phyloP scores from a whole-genome alignment of 1,140 invertebrate genomes.

The Drosophila sucinea region DNA sequence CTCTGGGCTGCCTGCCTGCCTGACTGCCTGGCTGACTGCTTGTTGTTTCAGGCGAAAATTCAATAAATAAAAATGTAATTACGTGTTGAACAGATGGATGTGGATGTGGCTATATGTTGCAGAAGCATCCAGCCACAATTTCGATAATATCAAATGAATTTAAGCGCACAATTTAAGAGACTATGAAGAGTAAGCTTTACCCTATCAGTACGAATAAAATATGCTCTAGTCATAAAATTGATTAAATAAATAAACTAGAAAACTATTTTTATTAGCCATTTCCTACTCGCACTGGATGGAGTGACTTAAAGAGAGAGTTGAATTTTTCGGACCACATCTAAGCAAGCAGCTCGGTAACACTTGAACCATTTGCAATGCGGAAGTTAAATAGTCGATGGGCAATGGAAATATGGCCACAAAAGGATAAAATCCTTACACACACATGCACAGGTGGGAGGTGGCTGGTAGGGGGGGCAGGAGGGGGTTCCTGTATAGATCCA shows the following conservation, averaged over 20 bases:
- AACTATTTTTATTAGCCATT: too few relatives aligned
- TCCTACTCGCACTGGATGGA: too few relatives aligned
- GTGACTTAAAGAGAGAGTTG: too few relatives aligned
- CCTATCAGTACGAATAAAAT: too few relatives aligned
- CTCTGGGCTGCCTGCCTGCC: neutral
- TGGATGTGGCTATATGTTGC: neutral
- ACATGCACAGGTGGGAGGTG: neutral
- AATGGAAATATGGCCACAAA: slow-evolving; percentile 33
- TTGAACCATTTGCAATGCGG: slow-evolving; percentile 10
- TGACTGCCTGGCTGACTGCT: neutral
- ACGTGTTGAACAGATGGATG: slow-evolving; percentile 50
- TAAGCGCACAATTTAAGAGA: neutral
- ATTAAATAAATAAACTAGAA: too few relatives aligned
- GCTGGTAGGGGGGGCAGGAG: neutral
- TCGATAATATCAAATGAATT: slow-evolving; percentile 9
- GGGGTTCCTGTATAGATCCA: neutral
- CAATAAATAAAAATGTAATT: slow-evolving; percentile 82
- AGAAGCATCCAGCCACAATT: neutral
- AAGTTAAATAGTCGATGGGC: slow-evolving; percentile 10
- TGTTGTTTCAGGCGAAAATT: slow-evolving; percentile 56
- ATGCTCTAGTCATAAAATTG: too few relatives aligned
- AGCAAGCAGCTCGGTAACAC: slow-evolving; percentile 1
- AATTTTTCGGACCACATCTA: neutral
- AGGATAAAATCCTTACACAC: slow-evolving; percentile 40
- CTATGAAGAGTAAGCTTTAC: too few relatives aligned